phyloP scores from a whole-genome alignment of 2,888 invertebrate species.

The Agrochola circellaris region DNA sequence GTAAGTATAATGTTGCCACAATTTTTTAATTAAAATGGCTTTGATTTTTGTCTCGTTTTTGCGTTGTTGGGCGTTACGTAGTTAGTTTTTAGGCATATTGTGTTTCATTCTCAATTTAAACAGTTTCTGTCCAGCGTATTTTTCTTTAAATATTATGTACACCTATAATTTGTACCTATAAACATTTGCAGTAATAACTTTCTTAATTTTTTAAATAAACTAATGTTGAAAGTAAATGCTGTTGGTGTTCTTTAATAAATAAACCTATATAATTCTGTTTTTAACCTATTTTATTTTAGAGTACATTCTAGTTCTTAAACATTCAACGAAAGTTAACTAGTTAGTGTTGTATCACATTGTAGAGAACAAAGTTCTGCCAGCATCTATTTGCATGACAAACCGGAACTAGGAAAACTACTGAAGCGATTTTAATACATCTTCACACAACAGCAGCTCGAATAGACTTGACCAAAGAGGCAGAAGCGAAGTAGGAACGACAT shows the following conservation, averaged over 20 bases:
- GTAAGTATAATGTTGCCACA: constrained; percentile 78
- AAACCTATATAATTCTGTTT: neutral
- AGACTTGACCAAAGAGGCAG: neutral
- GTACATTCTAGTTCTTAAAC: neutral
- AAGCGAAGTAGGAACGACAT: neutral
- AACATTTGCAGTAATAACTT: no score
- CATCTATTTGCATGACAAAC: constrained; percentile 3
- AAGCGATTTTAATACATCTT: constrained; percentile 4
- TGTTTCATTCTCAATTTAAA: neutral
- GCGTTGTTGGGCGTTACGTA: constrained; percentile 38
- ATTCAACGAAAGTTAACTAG: neutral
- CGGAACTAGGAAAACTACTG: constrained; percentile 9
- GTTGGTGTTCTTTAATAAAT: no score
- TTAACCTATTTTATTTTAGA: neutral
- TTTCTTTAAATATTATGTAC: no score
- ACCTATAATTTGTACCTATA: no score
- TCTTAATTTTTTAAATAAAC: no score
- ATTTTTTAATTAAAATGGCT: constrained; percentile 80
- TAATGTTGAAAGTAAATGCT: no score
- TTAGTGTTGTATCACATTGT: neutral
- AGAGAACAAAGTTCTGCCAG: constrained; percentile 1
- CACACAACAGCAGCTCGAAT: neutral
- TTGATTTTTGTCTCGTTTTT: constrained; percentile 69
- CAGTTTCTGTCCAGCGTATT: no score
- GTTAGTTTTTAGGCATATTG: neutral